Percentiles rank a stretch among this genome's conserved stretches.
These are phyloP conservation scores for Drosophila nasuta DNA, from an alignment of 1,140 invertebrate species.

Conservation along the genomic window DNA sequence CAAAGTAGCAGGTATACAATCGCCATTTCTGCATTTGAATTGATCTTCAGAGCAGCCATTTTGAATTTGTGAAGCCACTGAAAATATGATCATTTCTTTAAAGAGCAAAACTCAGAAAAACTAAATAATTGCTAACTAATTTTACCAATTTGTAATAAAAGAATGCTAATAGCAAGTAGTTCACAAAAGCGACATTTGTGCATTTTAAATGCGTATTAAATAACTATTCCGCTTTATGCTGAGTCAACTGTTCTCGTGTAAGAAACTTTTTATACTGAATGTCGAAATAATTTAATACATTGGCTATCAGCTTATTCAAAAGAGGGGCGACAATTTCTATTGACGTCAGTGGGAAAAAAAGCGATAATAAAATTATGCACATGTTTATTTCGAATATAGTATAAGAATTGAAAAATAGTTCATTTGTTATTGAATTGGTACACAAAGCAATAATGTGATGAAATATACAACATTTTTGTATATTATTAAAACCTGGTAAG, in stretches of 20 bases:
- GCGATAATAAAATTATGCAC: background rate
- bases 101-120: background rate
- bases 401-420: too few species aligned
- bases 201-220: conserved; percentile 8
- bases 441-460: too few species aligned
- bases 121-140: background rate
- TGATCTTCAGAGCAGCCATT: background rate
- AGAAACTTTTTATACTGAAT: conserved; percentile 1
- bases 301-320: background rate
- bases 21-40: conserved; percentile 26
- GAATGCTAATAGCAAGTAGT: background rate
- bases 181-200: background rate
- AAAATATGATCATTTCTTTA: background rate
- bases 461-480: too few species aligned
- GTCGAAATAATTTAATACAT: background rate
- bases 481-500: too few species aligned
- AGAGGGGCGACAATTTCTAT: background rate
- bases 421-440: too few species aligned
- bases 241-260: conserved; percentile 10
- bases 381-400: too few species aligned
- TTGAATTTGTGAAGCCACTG: background rate
- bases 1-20: background rate
- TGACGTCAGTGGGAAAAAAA: background rate
- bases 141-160: conserved; percentile 13
- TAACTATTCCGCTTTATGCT: background rate